These are phyloP conservation scores for Dryocosmus kuriphilus DNA, from an alignment of 2,888 invertebrate species.

Conservation along the genomic window DNA sequence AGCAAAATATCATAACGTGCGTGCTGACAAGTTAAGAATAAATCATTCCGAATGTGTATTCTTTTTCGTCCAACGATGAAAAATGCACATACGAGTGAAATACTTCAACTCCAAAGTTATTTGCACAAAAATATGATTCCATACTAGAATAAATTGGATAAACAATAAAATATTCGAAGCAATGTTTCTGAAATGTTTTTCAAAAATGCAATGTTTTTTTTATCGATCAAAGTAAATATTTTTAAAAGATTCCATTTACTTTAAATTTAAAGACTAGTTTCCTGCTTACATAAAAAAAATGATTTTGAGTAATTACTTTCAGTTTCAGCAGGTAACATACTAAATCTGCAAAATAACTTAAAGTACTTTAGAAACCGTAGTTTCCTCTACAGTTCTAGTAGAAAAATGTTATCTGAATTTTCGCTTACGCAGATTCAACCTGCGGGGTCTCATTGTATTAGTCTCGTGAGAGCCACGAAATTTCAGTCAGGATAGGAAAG, in stretches of 20 bases:
- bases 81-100: slow-evolving; percentile 26
- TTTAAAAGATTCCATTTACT: no score
- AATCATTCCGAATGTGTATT: slow-evolving; percentile 27
- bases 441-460: background rate
- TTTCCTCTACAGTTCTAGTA: background rate
- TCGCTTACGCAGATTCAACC: slow-evolving; percentile 6
- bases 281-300: background rate
- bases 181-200: background rate
- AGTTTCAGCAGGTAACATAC: background rate
- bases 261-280: no score
- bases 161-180: background rate
- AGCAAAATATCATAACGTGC: slow-evolving; percentile 9
- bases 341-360: background rate
- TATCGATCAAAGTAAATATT: background rate
- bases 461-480: background rate
- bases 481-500: slow-evolving; percentile 23
- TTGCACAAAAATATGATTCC: background rate
- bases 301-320: background rate
- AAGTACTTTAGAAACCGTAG: background rate
- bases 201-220: background rate
- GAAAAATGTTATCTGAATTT: slow-evolving; percentile 17
- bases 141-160: background rate
- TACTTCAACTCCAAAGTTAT: slow-evolving; percentile 3
- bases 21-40: slow-evolving; percentile 6
- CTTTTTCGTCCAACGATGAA: background rate